Evolutionary conservation across 1,140 invertebrate genomes (phyloP), one percentile per base, ranked within the genome.

Genomic region (Panulirus ornatus): DNA sequence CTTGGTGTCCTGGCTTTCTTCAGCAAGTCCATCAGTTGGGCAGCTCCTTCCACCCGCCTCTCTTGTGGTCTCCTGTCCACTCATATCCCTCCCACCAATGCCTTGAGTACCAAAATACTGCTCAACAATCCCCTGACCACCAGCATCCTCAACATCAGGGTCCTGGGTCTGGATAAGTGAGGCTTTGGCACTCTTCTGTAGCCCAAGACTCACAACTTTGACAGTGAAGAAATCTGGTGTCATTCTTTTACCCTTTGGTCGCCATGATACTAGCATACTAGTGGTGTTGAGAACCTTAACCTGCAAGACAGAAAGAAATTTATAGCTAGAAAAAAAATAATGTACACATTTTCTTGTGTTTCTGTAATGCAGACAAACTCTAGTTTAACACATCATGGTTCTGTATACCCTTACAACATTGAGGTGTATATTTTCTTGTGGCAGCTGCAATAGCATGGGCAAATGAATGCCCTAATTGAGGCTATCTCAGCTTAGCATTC

Each of bases 161-260:
- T 2, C 9, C 6, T 36, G 8, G 6, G 8, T 38, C 30, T 16
- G 19, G 27, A 40, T n/a, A 16, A 22, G 27, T 3, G 16, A 22
- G 70, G 36, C 47, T 66, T n/a, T 40, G 14, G 1, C 42, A 38
- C 27, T 36, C 34, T 40, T 75, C 66, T 86, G 70, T 30, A 38
- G 40, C 0, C 84, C 70, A 1, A 89, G 47, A 27, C 51, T 73
- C 8, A 58, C 79, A 0, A 89, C 70, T 66, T 58, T 81, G 5
- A 89, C 51, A 1, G 87, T 89, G 79, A 73, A 89, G 79, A 89
- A 89, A 38, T 89, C 79, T 0, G 51, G 58, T 16, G 27, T 27
- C 30, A 89, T 6, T n/a, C 58, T 81, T 19, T 44, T 71, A 14
- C 63, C 1, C 30, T 36, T 89, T 11, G 79, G 66, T 1, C 76